phyloP scores from a whole-genome alignment of 2,888 invertebrate genomes.

The Opisthograptis luteolata region DNA sequence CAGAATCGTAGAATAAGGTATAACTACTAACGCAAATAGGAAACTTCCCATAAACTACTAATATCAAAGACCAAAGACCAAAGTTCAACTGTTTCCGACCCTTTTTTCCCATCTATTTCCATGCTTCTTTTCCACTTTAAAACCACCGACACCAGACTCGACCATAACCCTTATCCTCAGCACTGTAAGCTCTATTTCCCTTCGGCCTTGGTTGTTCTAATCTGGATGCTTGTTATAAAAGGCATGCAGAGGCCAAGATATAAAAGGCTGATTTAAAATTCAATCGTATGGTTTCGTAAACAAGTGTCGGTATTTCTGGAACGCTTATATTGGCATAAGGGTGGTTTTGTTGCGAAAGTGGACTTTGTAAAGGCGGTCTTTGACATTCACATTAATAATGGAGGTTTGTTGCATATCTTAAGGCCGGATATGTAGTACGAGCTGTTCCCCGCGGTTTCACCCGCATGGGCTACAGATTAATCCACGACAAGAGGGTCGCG shows the following conservation, averaged over 20 bases:
- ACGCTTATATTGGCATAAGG: slow-evolving; percentile 22
- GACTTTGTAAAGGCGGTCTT: slow-evolving; percentile 5
- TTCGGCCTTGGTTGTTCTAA: background rate
- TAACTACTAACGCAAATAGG: too few species aligned
- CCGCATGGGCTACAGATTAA: too few species aligned
- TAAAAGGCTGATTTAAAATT: slow-evolving; percentile 37
- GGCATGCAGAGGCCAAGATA: too few species aligned
- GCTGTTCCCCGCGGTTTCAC: too few species aligned
- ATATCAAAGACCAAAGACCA: too few species aligned
- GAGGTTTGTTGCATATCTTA: too few species aligned
- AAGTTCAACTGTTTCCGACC: slow-evolving; percentile 2
- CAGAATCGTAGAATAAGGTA: too few species aligned
- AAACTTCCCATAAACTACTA: too few species aligned
- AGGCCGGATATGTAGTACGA: too few species aligned
- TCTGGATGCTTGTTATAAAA: slow-evolving; percentile 11
- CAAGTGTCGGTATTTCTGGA: slow-evolving; percentile 24
- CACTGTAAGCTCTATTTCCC: slow-evolving; percentile 1
- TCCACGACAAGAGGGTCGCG: too few species aligned
- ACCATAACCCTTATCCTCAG: background rate
- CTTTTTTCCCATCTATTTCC: slow-evolving; percentile 15
- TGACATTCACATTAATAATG: too few species aligned
- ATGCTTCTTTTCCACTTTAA: background rate
- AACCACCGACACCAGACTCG: background rate
- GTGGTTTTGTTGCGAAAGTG: slow-evolving; percentile 9
- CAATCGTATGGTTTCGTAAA: slow-evolving; percentile 32